These are phyloP conservation scores for Paragorgia papillata DNA, from an alignment of 92 coral and sea anemone species.

Conservation along the genomic window DNA sequence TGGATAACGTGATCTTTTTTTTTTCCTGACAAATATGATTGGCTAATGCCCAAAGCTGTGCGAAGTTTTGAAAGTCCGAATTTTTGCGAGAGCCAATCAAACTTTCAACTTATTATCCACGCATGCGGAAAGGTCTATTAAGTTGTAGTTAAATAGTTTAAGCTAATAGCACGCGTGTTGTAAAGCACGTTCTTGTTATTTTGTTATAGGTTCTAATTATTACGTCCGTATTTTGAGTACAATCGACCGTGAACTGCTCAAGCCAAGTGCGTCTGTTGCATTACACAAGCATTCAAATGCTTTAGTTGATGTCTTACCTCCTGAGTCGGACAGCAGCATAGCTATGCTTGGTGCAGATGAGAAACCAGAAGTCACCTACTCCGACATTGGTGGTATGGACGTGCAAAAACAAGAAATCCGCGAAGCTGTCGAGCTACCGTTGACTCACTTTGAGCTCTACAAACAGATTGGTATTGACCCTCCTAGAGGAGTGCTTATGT, in stretches of 20 bases:
- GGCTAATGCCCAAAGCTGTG: too few species aligned
- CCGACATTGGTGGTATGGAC: conserved; percentile 99
- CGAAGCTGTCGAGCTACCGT: conserved; percentile 95
- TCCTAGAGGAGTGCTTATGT: conserved; percentile 94
- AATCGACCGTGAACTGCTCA: conserved; percentile 90
- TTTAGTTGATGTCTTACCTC: conserved; percentile 93
- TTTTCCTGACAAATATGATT: too few species aligned
- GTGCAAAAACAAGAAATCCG: conserved; percentile 98
- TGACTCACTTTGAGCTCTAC: conserved; percentile 98
- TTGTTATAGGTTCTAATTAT: conserved; percentile 85
- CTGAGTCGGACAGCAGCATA: conserved; percentile 98
- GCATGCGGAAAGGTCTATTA: too few species aligned
- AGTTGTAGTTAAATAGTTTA: too few species aligned
- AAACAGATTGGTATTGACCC: conserved; percentile 99
- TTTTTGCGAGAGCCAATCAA: too few species aligned
- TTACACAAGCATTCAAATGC: conserved; percentile 99
- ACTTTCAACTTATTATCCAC: too few species aligned
- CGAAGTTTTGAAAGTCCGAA: too few species aligned
- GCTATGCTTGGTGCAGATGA: conserved; percentile 95
- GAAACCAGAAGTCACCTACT: conserved; percentile 83
- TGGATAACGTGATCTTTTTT: too few species aligned
- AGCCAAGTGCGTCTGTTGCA: conserved; percentile 99
- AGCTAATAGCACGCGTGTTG: too few species aligned
- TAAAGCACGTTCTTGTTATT: neutral
- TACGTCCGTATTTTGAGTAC: conserved; percentile 94